Evolutionary conservation across 2,888 invertebrate genomes (phyloP), one percentile per base, ranked within the genome.

Genomic region (Rhamnusium bicolor): DNA sequence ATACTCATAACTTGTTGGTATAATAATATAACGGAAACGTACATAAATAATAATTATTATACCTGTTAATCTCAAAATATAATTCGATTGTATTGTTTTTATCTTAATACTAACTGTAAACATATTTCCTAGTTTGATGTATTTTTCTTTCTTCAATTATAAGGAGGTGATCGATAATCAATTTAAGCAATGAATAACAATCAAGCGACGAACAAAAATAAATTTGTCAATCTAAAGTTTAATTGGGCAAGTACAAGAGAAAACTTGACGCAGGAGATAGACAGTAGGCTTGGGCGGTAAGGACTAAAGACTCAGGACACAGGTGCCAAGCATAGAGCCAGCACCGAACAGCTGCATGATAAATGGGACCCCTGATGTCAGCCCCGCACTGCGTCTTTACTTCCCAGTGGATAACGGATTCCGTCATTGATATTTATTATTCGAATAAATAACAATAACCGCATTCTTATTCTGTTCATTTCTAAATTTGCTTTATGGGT

Each of bases 391-490:
- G 79, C 76, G 77, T 81, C 79, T 78, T 79, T 79, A 75, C 80
- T 74, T 79, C 79, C 79, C 80, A 69, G 79, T 74, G 77, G 81
- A 80, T 74, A 62, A 76, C 74, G 77, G 80, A 80, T 79, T 80
- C 82, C 83, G 80, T 82, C 84, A 85, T 86, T 86, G 86, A 86
- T 87, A 87, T 87, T 87, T 87, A 87, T 87, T 85, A 84, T 85
- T 79, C 81, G 81, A 84, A 86, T 87, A 87, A 87, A 87, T 86
- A 86, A 86, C 85, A 86, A 86, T 86, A 84, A 85, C 84, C 82
- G 81, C 82, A 79, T 85, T 85, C 84, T 86, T 86, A 86, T 85
- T 85, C 84, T 83, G 83, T 84, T 85, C 84, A 84, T 83, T 84
- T 79, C 74, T 73, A 78, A 82, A 84, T 82, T 81, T 82, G 80